Percentiles rank a stretch among this genome's conserved stretches.
These are phyloP conservation scores for Fringilla coelebs DNA, from an alignment of 2,797 vertebrate genomes.

Conservation along the genomic window DNA sequence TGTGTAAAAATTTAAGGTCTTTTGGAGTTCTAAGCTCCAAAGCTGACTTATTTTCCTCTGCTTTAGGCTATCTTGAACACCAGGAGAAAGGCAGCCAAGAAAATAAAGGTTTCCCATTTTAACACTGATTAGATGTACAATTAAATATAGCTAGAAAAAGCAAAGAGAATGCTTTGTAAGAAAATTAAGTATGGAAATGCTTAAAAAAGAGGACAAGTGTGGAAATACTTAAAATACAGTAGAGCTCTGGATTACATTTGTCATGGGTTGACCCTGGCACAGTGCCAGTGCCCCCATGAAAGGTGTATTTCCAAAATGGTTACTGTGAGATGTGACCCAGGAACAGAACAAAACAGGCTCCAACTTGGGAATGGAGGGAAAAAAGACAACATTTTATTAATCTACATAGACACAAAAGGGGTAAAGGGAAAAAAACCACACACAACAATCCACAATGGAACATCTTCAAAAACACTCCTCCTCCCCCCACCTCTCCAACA, in stretches of 20 bases:
- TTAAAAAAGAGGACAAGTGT: not conserved
- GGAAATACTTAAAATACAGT: not conserved
- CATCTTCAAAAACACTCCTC: too few species aligned
- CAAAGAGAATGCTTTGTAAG: not conserved
- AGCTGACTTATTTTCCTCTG: conserved; percentile 69
- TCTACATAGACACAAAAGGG: too few species aligned
- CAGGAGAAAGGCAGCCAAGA: conserved; percentile 59
- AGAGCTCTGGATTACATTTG: not conserved
- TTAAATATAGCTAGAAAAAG: not conserved
- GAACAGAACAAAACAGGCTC: too few species aligned
- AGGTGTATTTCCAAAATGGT: too few species aligned
- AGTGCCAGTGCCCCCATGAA: too few species aligned
- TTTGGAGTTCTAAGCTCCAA: not conserved
- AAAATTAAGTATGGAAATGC: not conserved
- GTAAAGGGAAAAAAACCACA: too few species aligned
- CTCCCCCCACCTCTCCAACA: too few species aligned
- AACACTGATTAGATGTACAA: not conserved
- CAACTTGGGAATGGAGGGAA: too few species aligned
- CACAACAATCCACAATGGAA: too few species aligned
- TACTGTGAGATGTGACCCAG: too few species aligned
- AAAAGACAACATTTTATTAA: too few species aligned
- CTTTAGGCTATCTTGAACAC: conserved; percentile 58
- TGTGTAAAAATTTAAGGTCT: not conserved
- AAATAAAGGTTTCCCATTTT: conserved; percentile 47
- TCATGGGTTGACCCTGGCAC: too few species aligned